Conservation (phyloP, 1,140 invertebrate species). For the Bursaphelenchus mucronatus region DNA sequence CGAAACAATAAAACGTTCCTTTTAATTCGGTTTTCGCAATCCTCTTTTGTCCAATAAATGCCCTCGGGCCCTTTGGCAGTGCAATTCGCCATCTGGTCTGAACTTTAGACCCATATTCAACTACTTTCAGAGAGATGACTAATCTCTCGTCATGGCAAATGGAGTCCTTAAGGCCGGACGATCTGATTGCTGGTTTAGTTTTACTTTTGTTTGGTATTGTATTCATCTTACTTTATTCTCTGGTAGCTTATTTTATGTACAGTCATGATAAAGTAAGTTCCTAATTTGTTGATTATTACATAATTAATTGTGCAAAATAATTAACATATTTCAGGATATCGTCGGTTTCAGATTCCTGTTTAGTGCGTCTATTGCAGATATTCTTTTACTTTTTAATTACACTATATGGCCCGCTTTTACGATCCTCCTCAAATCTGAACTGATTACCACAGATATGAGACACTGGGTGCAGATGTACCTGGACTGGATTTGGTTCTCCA, state of each 20-base stretch:
- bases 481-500: slow-evolving; percentile 55
- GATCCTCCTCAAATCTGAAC: slow-evolving; percentile 49
- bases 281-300: neutral
- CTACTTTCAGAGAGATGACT: too few species aligned
- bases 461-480: slow-evolving; percentile 52
- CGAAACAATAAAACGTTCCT: too few species aligned
- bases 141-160: slow-evolving; percentile 64
- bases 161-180: slow-evolving; percentile 36
- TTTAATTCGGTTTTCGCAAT: too few species aligned
- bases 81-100: too few species aligned
- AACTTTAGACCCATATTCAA: too few species aligned
- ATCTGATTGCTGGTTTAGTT: slow-evolving; percentile 76
- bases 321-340: slow-evolving; percentile 46
- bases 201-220: slow-evolving; percentile 73
- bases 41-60: too few species aligned
- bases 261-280: slow-evolving; percentile 34
- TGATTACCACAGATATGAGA: slow-evolving; percentile 32
- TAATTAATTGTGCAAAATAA: neutral
- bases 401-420: slow-evolving; percentile 50
- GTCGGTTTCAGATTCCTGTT: slow-evolving; percentile 50
- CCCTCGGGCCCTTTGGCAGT: too few species aligned
- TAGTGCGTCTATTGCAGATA: slow-evolving; percentile 47
- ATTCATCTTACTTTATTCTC: slow-evolving; percentile 65
- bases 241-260: slow-evolving; percentile 69
- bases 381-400: slow-evolving; percentile 51